Conservation (phyloP, 1,140 invertebrate genomes). For the Trypoxylus dichotomus region DNA sequence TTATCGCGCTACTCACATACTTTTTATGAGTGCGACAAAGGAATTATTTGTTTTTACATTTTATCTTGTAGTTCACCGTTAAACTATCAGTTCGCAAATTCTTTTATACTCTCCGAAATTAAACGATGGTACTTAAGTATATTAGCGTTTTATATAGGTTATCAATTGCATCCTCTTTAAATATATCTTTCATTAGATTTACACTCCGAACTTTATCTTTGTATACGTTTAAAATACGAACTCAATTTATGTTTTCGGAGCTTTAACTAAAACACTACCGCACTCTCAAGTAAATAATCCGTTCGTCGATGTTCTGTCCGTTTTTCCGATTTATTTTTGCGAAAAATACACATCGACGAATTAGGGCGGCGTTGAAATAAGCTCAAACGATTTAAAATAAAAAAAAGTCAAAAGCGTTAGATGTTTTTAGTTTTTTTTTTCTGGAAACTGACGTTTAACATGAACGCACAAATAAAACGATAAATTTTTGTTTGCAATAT, state of each 20-base stretch:
- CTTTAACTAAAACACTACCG: background rate
- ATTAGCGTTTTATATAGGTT: background rate
- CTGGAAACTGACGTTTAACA: background rate
- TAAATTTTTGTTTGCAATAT: background rate
- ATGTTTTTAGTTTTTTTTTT: background rate
- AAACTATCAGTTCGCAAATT: background rate
- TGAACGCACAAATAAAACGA: background rate
- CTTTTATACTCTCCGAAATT: background rate
- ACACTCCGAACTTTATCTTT: background rate
- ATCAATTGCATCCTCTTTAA: background rate
- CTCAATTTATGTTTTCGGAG: background rate
- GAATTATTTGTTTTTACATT: background rate
- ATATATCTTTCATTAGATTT: background rate
- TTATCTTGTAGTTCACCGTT: background rate
- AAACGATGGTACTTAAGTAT: background rate
- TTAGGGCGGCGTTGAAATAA: background rate
- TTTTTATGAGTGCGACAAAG: background rate
- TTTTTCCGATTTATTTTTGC: background rate
- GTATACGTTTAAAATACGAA: background rate
- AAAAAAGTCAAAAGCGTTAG: background rate
- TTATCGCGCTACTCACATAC: background rate
- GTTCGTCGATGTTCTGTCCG: background rate
- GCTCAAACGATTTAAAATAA: background rate
- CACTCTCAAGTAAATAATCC: background rate
- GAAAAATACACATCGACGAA: background rate